phyloP scores from a whole-genome alignment of 2,113 vertebrate species.

The Labeo rohita region DNA sequence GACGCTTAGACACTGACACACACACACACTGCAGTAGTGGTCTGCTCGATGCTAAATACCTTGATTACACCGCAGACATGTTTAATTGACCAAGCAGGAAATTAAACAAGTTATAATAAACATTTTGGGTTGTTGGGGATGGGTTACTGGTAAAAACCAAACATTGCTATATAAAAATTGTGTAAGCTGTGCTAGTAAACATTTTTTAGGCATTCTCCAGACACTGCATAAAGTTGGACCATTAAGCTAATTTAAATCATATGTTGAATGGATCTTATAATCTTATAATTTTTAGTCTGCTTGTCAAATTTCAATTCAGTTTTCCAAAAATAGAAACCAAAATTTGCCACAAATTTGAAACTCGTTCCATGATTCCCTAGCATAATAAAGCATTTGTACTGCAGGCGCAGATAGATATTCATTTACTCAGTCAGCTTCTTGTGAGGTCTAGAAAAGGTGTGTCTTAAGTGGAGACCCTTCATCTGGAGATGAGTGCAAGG shows the following conservation, averaged over 20 bases:
- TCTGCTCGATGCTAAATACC: constrained; percentile 2
- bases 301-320: neutral
- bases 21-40: neutral
- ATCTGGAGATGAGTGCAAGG: neutral
- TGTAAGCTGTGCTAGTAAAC: neutral
- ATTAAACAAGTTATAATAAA: constrained; percentile 31
- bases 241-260: neutral
- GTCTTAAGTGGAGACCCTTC: neutral
- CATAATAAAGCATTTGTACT: no score
- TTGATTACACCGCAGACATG: neutral
- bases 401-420: neutral
- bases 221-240: neutral
- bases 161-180: neutral
- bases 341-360: no score
- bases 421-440: neutral
- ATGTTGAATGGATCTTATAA: neutral
- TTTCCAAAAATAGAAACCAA: neutral
- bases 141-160: neutral
- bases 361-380: no score
- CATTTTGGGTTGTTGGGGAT: neutral
- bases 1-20: constrained; percentile 56
- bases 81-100: constrained; percentile 30
- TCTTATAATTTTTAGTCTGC: neutral
- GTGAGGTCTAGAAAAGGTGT: neutral
- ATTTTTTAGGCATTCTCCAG: neutral